Conservation (phyloP, 2,888 invertebrate genomes). For the Amorpha juglandis region DNA sequence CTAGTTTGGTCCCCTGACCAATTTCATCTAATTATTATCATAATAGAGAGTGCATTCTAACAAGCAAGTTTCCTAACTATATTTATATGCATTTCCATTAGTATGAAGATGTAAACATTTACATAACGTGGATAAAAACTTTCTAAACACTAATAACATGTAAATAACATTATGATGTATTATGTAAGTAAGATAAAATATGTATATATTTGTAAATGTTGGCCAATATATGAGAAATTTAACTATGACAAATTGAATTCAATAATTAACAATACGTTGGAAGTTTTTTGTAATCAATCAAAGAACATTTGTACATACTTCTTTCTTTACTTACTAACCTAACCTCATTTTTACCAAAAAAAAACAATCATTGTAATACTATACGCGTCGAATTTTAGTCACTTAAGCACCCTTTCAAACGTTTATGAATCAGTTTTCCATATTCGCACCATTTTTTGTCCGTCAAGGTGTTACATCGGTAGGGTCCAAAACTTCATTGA, state of each 20-base stretch:
- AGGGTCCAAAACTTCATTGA: conserved; percentile 54
- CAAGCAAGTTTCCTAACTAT: not conserved
- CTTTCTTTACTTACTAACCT: too few species aligned
- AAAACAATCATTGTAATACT: not conserved
- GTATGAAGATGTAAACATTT: not conserved
- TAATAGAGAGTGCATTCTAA: not conserved
- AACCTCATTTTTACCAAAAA: too few species aligned
- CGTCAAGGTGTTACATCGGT: conserved; percentile 64
- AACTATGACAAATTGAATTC: too few species aligned
- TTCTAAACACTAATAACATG: not conserved
- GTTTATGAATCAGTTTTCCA: conserved; percentile 42
- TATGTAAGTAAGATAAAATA: conserved; percentile 1
- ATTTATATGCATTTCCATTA: not conserved
- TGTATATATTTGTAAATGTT: too few species aligned
- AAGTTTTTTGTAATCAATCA: too few species aligned
- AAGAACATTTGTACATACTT: too few species aligned
- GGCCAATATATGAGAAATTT: too few species aligned
- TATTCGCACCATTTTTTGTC: conserved; percentile 61
- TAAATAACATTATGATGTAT: not conserved
- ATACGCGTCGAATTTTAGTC: not conserved
- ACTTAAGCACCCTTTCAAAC: not conserved
- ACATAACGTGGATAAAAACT: not conserved
- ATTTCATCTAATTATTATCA: not conserved
- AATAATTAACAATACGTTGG: too few species aligned
- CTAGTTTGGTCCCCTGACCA: not conserved